Base-by-base conservation (phyloP, 2,888 invertebrate species). In the Homarus gammarus region DNA sequence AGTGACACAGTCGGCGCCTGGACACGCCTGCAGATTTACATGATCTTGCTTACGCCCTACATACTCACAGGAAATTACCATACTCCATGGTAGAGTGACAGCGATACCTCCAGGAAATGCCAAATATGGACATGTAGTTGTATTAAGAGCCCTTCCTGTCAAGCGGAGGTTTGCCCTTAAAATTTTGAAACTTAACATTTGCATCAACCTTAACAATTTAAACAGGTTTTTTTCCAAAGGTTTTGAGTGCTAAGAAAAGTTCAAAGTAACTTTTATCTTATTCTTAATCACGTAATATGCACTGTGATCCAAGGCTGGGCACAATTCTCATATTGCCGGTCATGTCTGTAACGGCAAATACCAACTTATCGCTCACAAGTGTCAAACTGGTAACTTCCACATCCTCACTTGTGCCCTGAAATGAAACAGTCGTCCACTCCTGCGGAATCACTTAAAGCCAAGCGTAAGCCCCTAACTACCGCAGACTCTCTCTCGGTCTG, bases 61-160 rank as follows among this genome's bases (percentile, higher is more conserved):
- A 27, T 10, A 18, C 27, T 64, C 27, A 64, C 61, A 64, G 61
- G n/a, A 64, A 64, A 64, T 64, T 64, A 64, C 27, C 27, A 64
- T 64, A 64, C 27, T 27, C 61, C 61, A 64, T 27, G 61, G 61
- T 27, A 64, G 5, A 27, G 84, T 49, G 84, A 84, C 36, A 73
- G 27, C 31, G 56, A 75, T 84, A 84, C 15, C 75, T 84, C 56
- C 84, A 84, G 84, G 84, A 84, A 84, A 84, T 84, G 72, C 68
- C 84, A 75, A 61, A 84, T 84, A 84, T 68, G 84, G 84, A 36
- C 73, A 84, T 84, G 84, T 75, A 84, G 49, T 49, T 31, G 12
- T 49, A 31, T 27, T 61, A 44, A 38, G n/a, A n/a, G 56, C 73
- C 40, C 84, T 84, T 56, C 73, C 72, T 72, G 72, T 73, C 84